Percentiles rank a stretch among this genome's conserved stretches.
Evolutionary conservation across 2,113 vertebrate species (phyloP).

Genomic region (Odontesthes bonariensis): DNA sequence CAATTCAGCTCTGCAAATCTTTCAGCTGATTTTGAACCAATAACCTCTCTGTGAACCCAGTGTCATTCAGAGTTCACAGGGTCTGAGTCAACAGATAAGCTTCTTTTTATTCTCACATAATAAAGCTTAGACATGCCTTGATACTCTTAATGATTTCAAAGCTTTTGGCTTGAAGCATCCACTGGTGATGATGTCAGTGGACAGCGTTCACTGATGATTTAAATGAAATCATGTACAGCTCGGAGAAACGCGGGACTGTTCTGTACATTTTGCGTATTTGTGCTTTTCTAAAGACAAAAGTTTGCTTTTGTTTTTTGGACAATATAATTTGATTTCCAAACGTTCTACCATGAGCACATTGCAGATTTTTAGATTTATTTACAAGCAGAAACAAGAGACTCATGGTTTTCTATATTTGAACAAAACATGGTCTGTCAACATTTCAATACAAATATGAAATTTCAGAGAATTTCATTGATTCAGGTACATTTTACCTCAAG

Average conservation of each 20-base stretch:
- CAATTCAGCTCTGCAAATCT: conserved; percentile 23
- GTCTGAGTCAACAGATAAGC: conserved; percentile 71
- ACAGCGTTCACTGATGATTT: background rate
- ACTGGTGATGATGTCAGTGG: conserved; percentile 8
- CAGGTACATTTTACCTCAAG: too few species aligned
- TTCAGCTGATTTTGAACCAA: conserved; percentile 65
- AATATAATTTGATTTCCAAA: too few species aligned
- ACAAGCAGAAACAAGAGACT: too few species aligned
- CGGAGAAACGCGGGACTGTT: background rate
- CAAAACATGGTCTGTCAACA: too few species aligned
- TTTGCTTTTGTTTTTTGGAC: too few species aligned
- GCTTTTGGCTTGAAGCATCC: conserved; percentile 24
- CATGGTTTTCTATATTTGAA: too few species aligned
- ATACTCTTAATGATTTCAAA: conserved; percentile 12
- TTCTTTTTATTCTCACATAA: conserved; percentile 64
- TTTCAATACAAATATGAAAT: too few species aligned
- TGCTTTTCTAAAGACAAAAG: background rate
- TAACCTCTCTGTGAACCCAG: conserved; percentile 67
- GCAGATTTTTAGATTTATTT: too few species aligned
- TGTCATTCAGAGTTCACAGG: conserved; percentile 72
- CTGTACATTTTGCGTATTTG: background rate
- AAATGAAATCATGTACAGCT: background rate
- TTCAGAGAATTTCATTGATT: too few species aligned
- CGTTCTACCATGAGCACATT: too few species aligned
- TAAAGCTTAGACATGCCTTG: conserved; percentile 46